These are phyloP conservation scores for Karalla daura DNA, from an alignment of 2,797 vertebrate species.

Conservation along the genomic window DNA sequence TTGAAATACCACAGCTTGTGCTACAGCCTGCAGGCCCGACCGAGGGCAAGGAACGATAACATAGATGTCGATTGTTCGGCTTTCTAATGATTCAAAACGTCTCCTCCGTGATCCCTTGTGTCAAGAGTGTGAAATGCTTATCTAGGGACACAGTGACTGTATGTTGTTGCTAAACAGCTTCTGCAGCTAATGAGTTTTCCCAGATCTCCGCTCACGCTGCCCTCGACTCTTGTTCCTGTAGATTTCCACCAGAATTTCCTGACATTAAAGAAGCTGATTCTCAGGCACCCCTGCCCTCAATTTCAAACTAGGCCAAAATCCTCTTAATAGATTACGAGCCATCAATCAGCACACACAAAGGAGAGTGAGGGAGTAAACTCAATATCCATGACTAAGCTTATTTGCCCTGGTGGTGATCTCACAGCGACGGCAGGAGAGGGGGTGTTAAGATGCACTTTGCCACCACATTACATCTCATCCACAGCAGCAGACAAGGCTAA, in stretches of 20 bases:
- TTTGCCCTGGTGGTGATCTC: constrained; percentile 54
- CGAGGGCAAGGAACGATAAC: neutral
- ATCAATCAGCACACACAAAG: constrained; percentile 63
- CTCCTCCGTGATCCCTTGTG: neutral
- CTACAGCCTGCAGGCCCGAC: neutral
- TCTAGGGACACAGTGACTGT: constrained; percentile 1
- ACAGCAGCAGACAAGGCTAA: constrained; percentile 64
- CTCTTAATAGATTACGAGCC: constrained; percentile 66
- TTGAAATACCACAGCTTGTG: neutral
- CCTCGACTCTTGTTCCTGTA: constrained; percentile 31
- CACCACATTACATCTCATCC: constrained; percentile 62
- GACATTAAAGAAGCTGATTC: constrained; percentile 53
- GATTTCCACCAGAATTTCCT: constrained; percentile 24
- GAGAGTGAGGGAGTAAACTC: constrained; percentile 40
- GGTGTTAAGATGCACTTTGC: constrained; percentile 57
- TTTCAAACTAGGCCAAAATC: constrained; percentile 61
- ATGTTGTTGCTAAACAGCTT: constrained; percentile 14
- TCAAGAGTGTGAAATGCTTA: constrained; percentile 10
- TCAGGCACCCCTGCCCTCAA: constrained; percentile 42
- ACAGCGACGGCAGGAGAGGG: constrained; percentile 42
- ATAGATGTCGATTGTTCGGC: neutral
- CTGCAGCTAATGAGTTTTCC: constrained; percentile 36
- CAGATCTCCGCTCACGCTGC: constrained; percentile 16
- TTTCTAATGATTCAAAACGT: constrained; percentile 4
- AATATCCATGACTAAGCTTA: constrained; percentile 57